Conservation (phyloP, 2,113 vertebrate species). For the Phaethon lepturus region DNA sequence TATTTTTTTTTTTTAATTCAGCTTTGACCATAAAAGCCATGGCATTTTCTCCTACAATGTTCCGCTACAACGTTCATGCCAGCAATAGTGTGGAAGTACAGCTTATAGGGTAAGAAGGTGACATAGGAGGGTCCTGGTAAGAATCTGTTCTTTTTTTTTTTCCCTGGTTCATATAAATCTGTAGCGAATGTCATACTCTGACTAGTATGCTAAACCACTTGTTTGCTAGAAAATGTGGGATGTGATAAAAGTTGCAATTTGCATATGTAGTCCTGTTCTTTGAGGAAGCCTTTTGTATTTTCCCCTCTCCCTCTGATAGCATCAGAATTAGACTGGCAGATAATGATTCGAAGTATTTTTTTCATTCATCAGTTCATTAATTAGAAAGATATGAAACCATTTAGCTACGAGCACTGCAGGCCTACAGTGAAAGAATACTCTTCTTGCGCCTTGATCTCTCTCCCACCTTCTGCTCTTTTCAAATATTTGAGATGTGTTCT, state of each 20-base stretch:
- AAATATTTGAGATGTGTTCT: neutral
- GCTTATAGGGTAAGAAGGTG: neutral
- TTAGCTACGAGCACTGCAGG: neutral
- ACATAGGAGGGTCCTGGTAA: neutral
- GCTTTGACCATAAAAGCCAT: neutral
- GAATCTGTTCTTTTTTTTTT: neutral
- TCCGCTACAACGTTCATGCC: neutral
- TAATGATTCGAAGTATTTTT: neutral
- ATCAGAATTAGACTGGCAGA: neutral
- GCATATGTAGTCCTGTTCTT: neutral
- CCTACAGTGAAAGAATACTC: neutral
- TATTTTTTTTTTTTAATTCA: neutral
- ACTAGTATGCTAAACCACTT: neutral
- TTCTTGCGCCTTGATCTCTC: neutral
- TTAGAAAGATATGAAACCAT: neutral
- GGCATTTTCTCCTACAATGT: neutral
- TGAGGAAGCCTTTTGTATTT: neutral
- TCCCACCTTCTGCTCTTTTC: neutral
- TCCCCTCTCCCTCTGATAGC: neutral
- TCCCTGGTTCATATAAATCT: neutral
- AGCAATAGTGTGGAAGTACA: neutral
- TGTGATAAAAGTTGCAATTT: neutral
- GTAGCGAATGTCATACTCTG: neutral
- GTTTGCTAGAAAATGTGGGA: slow-evolving; percentile 28
- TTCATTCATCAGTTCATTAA: neutral